Percentiles rank a stretch among this genome's conserved stretches.
Conservation (phyloP, 2,888 invertebrate species). For the Scaptomyza tumidula region DNA sequence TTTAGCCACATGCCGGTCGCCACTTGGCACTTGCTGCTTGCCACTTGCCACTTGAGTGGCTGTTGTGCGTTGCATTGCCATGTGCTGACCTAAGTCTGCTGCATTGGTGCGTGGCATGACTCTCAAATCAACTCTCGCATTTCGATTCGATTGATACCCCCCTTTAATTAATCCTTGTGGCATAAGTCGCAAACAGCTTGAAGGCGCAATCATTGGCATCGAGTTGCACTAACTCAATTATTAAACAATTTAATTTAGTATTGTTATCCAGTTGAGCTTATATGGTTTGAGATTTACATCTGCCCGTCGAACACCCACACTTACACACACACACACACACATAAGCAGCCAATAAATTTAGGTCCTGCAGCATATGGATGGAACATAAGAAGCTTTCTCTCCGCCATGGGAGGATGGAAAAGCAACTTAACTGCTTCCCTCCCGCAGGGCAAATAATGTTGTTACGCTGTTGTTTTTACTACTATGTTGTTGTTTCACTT, state of each 20-base stretch:
- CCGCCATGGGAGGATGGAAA: neutral
- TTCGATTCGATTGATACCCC: slow-evolving; percentile 60
- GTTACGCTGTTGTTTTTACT: slow-evolving; percentile 32
- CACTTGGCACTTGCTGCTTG: slow-evolving; percentile 17
- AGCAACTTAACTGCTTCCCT: slow-evolving; percentile 11
- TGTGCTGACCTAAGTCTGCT: slow-evolving; percentile 42
- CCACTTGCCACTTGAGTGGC: slow-evolving; percentile 25
- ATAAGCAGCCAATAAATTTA: slow-evolving; percentile 68
- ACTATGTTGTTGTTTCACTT: slow-evolving; percentile 42
- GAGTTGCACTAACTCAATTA: slow-evolving; percentile 69
- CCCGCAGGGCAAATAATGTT: slow-evolving; percentile 45
- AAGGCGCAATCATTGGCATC: slow-evolving; percentile 43
- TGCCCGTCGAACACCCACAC: slow-evolving; percentile 7
- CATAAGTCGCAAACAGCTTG: slow-evolving; percentile 49
- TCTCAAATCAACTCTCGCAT: slow-evolving; percentile 54
- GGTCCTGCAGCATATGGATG: slow-evolving; percentile 53
- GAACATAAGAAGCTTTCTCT: slow-evolving; percentile 29
- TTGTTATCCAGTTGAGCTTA: slow-evolving; percentile 28
- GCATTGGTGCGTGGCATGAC: slow-evolving; percentile 56
- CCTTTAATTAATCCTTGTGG: neutral
- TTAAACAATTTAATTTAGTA: slow-evolving; percentile 62
- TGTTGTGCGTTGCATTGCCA: slow-evolving; percentile 37
- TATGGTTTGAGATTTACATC: slow-evolving; percentile 63
- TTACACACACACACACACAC: slow-evolving; percentile 4
- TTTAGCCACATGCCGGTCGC: slow-evolving; percentile 43